Evolutionary conservation across 2,113 vertebrate genomes (phyloP), one percentile per base, ranked within the genome.

Genomic region (Micromys minutus): DNA sequence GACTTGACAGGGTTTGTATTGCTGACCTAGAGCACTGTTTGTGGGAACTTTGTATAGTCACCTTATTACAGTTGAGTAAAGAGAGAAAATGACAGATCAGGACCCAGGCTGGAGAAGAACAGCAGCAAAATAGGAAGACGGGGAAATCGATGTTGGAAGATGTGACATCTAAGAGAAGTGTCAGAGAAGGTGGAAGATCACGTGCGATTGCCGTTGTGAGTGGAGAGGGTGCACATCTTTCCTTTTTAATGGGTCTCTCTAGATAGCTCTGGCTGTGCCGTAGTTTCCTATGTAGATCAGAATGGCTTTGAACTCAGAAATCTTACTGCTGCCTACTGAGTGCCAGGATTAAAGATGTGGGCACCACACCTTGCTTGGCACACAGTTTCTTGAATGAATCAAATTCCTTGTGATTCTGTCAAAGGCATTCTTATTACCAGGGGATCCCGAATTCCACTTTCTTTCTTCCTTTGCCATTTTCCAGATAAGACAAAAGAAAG

Each of bases 391-490:
- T 85, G 87, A 65, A n/a, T 61, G 52, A 95, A 76, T 71, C 9
- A 76, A 77, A 19, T 81, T 93, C 16, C 24, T 94, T 22, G 6
- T 50, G 42, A 47, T 52, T 94, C 94, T 95, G 92, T 74, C 71
- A 95, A 91, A 85, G 61, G 19, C 77, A 93, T 91, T 87, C 95
- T 95, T 81, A 42, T 75, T 59, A 55, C 75, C 9, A 0, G 71
- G 57, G 29, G 26, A 55, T 47, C 76, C 89, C 42, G 93, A 93
- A 83, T 94, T 95, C 61, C 77, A 2, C 59, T 89, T 39, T 81
- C 24, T 87, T 95, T 94, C 83, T 84, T 95, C 63, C 61, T 89
- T 95, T 89, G 59, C 81, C 86, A 63, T 96, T 96, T 89, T 89
- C 92, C 34, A 88, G 36, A 57, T 87, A 89, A 94, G 87, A 52